Percentiles rank a stretch among this genome's conserved stretches.
phyloP scores from a whole-genome alignment of 1,140 invertebrate genomes.

The Ectropis grisescens region DNA sequence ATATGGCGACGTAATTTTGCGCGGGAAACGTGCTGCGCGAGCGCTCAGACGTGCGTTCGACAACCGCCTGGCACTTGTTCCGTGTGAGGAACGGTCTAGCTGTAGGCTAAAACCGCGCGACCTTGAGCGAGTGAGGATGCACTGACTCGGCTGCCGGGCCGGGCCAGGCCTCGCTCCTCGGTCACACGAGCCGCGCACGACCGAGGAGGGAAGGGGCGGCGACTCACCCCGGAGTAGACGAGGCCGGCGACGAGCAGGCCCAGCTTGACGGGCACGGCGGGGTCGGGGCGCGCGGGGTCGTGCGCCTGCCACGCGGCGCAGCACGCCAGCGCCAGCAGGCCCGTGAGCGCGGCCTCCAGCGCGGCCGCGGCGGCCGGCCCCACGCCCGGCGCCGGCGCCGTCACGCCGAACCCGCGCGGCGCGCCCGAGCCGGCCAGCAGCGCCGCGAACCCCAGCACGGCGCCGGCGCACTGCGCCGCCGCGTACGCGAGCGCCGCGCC shows the following conservation, averaged over 20 bases:
- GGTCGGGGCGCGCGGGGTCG: slow-evolving; percentile 26
- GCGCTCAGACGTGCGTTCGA: too few relatives aligned
- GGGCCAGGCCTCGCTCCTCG: too few relatives aligned
- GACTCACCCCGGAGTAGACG: slow-evolving; percentile 37
- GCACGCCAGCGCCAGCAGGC: slow-evolving; percentile 16
- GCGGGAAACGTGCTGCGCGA: too few relatives aligned
- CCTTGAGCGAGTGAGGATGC: too few relatives aligned
- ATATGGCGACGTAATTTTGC: too few relatives aligned
- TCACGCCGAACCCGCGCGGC: slow-evolving; percentile 18
- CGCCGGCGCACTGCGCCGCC: slow-evolving; percentile 18
- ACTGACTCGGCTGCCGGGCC: too few relatives aligned
- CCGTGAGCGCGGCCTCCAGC: slow-evolving; percentile 15
- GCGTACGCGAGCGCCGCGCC: slow-evolving; percentile 14
- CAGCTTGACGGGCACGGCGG: slow-evolving; percentile 36
- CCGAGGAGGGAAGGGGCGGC: not conserved
- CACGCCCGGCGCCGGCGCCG: slow-evolving; percentile 10
- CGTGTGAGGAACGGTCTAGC: too few relatives aligned
- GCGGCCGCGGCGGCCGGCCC: slow-evolving; percentile 9
- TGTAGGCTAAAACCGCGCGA: too few relatives aligned
- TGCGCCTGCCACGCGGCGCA: slow-evolving; percentile 32
- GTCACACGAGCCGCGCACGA: not conserved
- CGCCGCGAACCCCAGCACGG: slow-evolving; percentile 11
- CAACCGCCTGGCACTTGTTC: too few relatives aligned
- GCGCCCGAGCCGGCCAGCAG: slow-evolving; percentile 10
- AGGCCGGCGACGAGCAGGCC: slow-evolving; percentile 43